Conservation (phyloP, 2,888 invertebrate genomes). For the Phortica okadai region DNA sequence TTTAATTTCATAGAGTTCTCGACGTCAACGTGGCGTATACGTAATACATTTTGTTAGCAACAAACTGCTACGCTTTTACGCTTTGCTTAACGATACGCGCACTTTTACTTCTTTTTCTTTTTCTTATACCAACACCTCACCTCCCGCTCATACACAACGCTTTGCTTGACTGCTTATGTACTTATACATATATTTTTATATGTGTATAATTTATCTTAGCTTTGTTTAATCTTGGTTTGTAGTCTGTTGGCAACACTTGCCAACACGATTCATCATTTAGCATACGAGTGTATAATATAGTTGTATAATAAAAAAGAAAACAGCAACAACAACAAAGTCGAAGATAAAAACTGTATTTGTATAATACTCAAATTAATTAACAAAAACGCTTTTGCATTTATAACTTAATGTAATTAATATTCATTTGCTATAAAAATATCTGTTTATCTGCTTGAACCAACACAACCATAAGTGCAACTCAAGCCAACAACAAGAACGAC, state of each 20-base stretch:
- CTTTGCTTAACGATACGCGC: not conserved
- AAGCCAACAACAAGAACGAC: not conserved
- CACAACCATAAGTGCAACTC: not conserved
- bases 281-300: not conserved
- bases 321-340: not conserved
- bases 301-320: not conserved
- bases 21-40: not conserved
- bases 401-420: slow-evolving; percentile 32
- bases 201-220: slow-evolving; percentile 37
- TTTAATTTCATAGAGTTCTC: not conserved
- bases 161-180: too few relatives aligned
- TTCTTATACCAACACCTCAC: not conserved
- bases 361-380: slow-evolving; percentile 31
- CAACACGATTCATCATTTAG: too few relatives aligned
- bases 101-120: not conserved
- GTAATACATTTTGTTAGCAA: not conserved
- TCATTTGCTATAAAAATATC: slow-evolving; percentile 14
- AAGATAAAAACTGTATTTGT: not conserved
- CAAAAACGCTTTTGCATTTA: slow-evolving; percentile 10
- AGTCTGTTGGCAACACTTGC: not conserved
- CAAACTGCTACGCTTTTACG: not conserved
- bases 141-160: too few relatives aligned
- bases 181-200: too few relatives aligned
- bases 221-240: slow-evolving; percentile 14
- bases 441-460: not conserved